Percentiles rank a stretch among this genome's conserved stretches.
Evolutionary conservation across 2,888 invertebrate species (phyloP).

Genomic region (Physocephala rufipes): DNA sequence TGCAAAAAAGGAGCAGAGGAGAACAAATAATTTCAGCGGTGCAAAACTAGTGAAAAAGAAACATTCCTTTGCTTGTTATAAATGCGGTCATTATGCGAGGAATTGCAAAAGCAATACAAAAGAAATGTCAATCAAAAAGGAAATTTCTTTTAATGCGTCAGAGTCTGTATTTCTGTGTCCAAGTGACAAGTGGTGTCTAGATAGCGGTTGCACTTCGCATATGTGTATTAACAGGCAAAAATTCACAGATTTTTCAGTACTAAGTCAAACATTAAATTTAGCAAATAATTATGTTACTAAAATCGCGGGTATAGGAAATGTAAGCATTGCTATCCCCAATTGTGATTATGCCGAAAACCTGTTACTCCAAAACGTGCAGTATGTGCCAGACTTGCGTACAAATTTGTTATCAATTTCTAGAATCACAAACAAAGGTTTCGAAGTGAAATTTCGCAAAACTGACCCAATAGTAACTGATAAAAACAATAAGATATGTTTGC

Average conservation of each 20-base stretch:
- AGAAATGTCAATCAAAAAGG: too few relatives aligned
- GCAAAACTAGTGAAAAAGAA: neutral
- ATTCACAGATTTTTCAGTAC: constrained; percentile 13
- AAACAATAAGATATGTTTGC: constrained; percentile 24
- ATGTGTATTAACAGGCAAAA: constrained; percentile 9
- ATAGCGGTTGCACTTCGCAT: too few relatives aligned
- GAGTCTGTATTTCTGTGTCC: constrained; percentile 18
- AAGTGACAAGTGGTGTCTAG: neutral
- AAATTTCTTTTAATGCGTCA: neutral
- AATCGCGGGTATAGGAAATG: constrained; percentile 40
- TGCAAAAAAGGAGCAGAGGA: neutral
- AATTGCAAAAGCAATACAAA: too few relatives aligned
- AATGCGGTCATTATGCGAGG: too few relatives aligned
- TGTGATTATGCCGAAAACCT: constrained; percentile 23
- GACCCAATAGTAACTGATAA: constrained; percentile 31
- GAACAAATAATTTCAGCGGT: neutral
- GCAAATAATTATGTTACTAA: constrained; percentile 40
- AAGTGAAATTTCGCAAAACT: too few relatives aligned
- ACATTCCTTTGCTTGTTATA: neutral
- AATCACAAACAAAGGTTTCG: constrained; percentile 39
- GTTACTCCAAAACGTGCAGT: constrained; percentile 39
- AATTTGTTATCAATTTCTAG: constrained; percentile 44
- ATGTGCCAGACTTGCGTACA: constrained; percentile 38
- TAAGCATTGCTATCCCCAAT: constrained; percentile 23
- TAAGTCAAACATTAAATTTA: constrained; percentile 26